These are phyloP conservation scores for Ellobium chinense DNA, from an alignment of 2,888 invertebrate species.

Conservation along the genomic window DNA sequence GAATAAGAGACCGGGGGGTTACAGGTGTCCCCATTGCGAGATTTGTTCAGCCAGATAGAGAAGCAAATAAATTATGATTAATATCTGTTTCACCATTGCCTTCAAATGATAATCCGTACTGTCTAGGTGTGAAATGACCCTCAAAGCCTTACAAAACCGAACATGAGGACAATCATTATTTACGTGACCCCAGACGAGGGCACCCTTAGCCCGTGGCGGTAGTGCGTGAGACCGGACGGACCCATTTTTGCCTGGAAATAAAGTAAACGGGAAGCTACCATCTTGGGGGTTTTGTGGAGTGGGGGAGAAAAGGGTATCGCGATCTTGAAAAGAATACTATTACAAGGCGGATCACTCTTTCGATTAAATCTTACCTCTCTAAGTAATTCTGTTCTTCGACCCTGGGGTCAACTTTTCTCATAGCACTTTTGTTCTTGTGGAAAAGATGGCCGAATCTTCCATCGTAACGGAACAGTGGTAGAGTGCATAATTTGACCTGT, in stretches of 20 bases:
- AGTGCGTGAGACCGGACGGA: constrained; percentile 6
- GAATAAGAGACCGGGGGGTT: neutral
- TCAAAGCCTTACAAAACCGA: too few species aligned
- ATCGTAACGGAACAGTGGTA: neutral
- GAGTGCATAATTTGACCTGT: constrained; percentile 28
- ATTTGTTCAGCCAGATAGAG: too few species aligned
- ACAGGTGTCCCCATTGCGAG: too few species aligned
- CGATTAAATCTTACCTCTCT: too few species aligned
- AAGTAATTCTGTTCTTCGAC: too few species aligned
- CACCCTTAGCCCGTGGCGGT: neutral
- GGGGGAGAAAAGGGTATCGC: constrained; percentile 35
- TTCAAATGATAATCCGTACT: neutral
- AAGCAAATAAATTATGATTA: too few species aligned
- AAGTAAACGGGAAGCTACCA: constrained; percentile 25
- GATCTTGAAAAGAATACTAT: too few species aligned
- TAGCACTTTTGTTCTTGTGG: neutral
- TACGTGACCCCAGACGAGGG: neutral
- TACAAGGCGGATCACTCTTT: too few species aligned
- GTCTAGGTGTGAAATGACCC: too few species aligned
- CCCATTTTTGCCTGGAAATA: constrained; percentile 9
- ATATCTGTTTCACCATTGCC: too few species aligned
- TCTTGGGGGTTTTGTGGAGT: constrained; percentile 10
- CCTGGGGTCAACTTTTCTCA: too few species aligned
- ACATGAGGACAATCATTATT: too few species aligned
- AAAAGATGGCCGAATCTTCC: constrained; percentile 24